A percentile compares a stretch with the other conserved stretches of the same genome.
These are phyloP conservation scores for Globicephala melas DNA, from an alignment of 2,113 vertebrate genomes.

Conservation along the genomic window DNA sequence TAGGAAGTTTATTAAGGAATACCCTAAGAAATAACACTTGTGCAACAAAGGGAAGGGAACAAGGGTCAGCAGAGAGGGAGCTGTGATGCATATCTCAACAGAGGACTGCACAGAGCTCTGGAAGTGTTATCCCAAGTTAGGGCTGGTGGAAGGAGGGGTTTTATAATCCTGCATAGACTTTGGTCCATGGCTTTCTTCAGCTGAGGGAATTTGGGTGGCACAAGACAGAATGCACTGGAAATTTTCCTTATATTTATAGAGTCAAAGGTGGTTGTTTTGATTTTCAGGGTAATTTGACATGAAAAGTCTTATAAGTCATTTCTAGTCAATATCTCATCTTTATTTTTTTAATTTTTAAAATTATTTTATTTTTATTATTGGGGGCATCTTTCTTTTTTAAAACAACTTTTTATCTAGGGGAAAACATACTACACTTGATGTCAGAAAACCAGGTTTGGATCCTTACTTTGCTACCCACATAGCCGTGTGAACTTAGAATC, in stretches of 20 bases:
- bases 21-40: neutral
- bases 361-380: too few species aligned
- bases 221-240: neutral
- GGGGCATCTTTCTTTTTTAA: neutral
- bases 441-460: neutral
- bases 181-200: neutral
- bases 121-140: neutral
- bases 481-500: neutral
- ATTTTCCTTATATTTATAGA: neutral
- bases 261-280: neutral
- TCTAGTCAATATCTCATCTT: neutral
- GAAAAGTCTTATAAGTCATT: neutral
- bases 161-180: neutral
- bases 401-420: neutral
- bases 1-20: neutral
- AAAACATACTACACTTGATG: neutral
- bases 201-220: neutral
- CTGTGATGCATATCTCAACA: too few species aligned
- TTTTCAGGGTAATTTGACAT: neutral
- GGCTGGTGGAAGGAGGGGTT: neutral
- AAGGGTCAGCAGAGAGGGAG: neutral
- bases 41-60: neutral
- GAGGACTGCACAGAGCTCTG: neutral
- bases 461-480: neutral
- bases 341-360: too few species aligned